phyloP scores from a whole-genome alignment of 1,140 invertebrate genomes.

The Teleogryllus occipitalis region DNA sequence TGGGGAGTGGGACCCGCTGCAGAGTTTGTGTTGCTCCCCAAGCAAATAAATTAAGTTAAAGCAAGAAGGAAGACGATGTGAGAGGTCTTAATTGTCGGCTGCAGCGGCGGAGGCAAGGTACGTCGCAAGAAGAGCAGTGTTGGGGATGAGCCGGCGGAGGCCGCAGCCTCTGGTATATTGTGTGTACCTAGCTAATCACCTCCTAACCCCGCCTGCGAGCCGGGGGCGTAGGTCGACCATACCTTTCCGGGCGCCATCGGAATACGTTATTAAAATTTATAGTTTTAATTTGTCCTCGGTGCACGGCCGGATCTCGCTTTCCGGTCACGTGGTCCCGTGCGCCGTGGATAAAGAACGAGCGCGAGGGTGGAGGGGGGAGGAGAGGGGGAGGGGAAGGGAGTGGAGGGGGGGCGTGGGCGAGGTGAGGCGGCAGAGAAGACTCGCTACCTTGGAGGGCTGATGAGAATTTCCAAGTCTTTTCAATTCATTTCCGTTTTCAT shows the following conservation, averaged over 20 bases:
- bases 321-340: conserved; percentile 13
- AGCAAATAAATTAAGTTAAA: background rate
- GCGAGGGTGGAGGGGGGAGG: background rate
- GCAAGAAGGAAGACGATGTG: background rate
- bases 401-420: background rate
- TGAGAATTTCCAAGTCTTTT: conserved; percentile 18
- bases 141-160: background rate
- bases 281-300: conserved; percentile 18
- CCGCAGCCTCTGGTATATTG: background rate
- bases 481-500: conserved; percentile 18
- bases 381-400: background rate
- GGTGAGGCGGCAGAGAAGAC: background rate
- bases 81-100: background rate
- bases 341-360: conserved; percentile 10
- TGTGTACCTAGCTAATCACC: conserved; percentile 3
- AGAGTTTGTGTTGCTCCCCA: background rate
- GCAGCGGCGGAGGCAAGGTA: background rate
- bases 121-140: background rate
- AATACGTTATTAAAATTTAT: conserved; percentile 21
- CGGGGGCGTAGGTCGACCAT: background rate
- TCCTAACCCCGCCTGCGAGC: background rate
- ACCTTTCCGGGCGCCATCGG: background rate
- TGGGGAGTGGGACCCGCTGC: no score
- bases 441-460: background rate
- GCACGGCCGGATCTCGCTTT: background rate